Evolutionary conservation across 1,140 invertebrate species (phyloP).

Genomic region (Sinonovacula constricta): DNA sequence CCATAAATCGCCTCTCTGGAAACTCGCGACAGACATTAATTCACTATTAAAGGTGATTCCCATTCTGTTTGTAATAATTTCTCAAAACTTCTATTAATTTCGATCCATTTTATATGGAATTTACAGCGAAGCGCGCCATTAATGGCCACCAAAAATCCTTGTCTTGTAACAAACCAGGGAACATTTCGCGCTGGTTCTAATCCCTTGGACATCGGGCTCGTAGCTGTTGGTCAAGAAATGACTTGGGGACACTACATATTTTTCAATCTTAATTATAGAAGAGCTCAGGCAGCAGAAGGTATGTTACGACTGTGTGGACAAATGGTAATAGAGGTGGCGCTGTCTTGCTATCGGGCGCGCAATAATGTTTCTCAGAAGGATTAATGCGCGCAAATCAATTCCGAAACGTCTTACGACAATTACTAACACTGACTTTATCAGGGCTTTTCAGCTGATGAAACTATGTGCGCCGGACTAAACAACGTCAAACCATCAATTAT

Average conservation of each 20-base stretch:
- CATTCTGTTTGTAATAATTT: conserved; percentile 55
- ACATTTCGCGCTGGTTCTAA: conserved; percentile 24
- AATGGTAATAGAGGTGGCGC: conserved; percentile 39
- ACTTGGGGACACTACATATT: neutral
- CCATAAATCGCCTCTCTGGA: conserved; percentile 23
- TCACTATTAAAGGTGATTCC: conserved; percentile 53
- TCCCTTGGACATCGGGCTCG: conserved; percentile 36
- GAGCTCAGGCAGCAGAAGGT: conserved; percentile 35
- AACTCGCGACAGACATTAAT: conserved; percentile 35
- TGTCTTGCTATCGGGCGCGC: conserved; percentile 30
- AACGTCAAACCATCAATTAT: conserved; percentile 37
- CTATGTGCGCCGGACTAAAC: neutral
- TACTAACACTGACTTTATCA: conserved; percentile 33
- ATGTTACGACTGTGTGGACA: conserved; percentile 40
- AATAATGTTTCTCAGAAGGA: conserved; percentile 45
- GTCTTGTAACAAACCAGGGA: conserved; percentile 10
- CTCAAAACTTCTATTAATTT: conserved; percentile 50
- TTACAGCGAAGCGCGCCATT: conserved; percentile 25
- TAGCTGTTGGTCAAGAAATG: neutral
- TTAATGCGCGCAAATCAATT: conserved; percentile 8
- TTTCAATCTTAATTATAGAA: conserved; percentile 27
- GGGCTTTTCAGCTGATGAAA: conserved; percentile 13
- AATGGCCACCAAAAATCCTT: neutral
- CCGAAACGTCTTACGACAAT: conserved; percentile 20
- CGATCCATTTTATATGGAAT: conserved; percentile 45